A percentile compares a stretch with the other conserved stretches of the same genome.
Conservation (phyloP, 1,140 invertebrate genomes). For the Drosophila elegans region DNA sequence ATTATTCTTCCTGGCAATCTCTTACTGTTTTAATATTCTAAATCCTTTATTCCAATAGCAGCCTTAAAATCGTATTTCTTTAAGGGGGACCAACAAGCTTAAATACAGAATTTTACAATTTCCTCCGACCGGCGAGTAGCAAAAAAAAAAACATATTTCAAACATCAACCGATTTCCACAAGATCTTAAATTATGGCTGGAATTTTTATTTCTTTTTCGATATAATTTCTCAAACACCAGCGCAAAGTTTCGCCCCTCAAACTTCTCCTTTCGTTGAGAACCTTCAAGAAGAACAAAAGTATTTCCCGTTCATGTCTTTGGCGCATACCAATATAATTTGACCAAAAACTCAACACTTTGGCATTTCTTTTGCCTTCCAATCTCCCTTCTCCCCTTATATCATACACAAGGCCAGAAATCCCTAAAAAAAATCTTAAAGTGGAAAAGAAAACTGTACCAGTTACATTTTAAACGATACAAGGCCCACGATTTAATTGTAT, state of each 20-base stretch:
- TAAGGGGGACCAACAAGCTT: neutral
- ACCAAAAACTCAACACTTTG: constrained; percentile 57
- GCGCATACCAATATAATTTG: constrained; percentile 65
- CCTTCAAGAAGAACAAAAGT: constrained; percentile 28
- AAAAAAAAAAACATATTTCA: constrained; percentile 8
- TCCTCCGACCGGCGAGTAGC: neutral
- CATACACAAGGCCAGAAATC: neutral
- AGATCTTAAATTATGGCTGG: constrained; percentile 29
- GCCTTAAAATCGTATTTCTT: neutral
- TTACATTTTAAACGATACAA: constrained; percentile 60
- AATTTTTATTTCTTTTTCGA: constrained; percentile 49
- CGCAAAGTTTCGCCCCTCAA: neutral
- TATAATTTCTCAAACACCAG: constrained; percentile 35
- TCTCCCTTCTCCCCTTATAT: constrained; percentile 1
- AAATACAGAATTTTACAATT: neutral
- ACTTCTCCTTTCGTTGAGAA: constrained; percentile 9
- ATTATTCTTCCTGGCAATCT: neutral
- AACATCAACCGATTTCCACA: constrained; percentile 13
- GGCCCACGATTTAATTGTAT: constrained; percentile 38
- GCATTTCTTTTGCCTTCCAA: constrained; percentile 35
- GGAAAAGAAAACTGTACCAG: constrained; percentile 39
- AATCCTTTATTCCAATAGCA: neutral
- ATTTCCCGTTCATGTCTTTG: constrained; percentile 59
- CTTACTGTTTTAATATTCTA: neutral
- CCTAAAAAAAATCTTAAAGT: constrained; percentile 3